Evolutionary conservation across 2,113 vertebrate species (phyloP).

Genomic region (Corythoichthys haematopterus): DNA sequence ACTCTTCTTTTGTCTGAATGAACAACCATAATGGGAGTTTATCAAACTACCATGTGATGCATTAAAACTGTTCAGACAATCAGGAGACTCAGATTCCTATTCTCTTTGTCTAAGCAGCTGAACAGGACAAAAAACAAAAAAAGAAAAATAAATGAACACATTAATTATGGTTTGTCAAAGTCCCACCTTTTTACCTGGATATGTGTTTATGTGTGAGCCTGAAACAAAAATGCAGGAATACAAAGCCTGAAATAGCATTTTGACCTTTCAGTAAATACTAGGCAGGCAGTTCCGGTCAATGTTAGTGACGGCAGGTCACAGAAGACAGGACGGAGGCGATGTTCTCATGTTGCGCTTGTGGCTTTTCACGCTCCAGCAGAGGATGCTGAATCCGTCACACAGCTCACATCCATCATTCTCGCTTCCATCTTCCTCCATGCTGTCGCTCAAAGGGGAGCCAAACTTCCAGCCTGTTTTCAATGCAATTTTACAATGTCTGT

Average conservation of each 20-base stretch:
- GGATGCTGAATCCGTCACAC: constrained; percentile 20
- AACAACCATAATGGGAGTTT: too few relatives aligned
- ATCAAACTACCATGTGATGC: too few relatives aligned
- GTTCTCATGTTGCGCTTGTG: constrained; percentile 47
- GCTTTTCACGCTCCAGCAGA: constrained; percentile 35
- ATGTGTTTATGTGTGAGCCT: neutral
- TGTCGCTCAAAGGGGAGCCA: constrained; percentile 9
- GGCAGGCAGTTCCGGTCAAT: constrained; percentile 13
- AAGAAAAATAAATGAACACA: too few relatives aligned
- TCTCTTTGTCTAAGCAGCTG: too few relatives aligned
- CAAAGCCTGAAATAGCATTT: constrained; percentile 17
- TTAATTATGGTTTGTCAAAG: too few relatives aligned
- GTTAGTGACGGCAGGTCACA: constrained; percentile 28
- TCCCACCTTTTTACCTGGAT: neutral
- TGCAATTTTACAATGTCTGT: constrained; percentile 12
- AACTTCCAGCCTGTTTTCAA: constrained; percentile 1
- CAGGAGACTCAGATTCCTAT: too few relatives aligned
- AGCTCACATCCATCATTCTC: constrained; percentile 55
- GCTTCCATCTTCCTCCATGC: constrained; percentile 30
- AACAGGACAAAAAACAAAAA: too few relatives aligned
- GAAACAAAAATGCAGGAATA: constrained; percentile 12
- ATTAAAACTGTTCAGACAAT: too few relatives aligned
- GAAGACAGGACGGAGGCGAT: constrained; percentile 18
- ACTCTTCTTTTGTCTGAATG: too few relatives aligned
- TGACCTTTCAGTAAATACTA: constrained; percentile 41